phyloP scores from a whole-genome alignment of 2,888 invertebrate genomes.

The Pandemis corylana region DNA sequence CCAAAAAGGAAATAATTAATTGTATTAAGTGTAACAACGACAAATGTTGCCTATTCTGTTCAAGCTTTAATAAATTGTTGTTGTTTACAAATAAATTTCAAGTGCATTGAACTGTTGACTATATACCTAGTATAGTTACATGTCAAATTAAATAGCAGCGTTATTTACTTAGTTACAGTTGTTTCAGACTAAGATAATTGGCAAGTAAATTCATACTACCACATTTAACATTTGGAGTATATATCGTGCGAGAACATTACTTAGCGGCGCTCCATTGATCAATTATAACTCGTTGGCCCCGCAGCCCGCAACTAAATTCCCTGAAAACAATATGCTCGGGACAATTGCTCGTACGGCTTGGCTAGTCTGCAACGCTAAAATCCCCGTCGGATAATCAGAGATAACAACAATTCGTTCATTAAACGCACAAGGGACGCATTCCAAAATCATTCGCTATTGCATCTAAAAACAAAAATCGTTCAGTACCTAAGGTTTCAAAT shows the following conservation, averaged over 20 bases:
- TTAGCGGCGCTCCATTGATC: background rate
- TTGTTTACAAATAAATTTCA: no score
- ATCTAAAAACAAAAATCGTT: no score
- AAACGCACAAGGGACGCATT: no score
- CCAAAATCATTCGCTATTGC: no score
- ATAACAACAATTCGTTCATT: background rate
- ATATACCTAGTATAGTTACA: no score
- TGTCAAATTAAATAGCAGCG: no score
- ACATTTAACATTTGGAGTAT: no score
- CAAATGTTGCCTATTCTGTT: background rate
- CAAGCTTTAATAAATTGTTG: background rate
- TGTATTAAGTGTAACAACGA: background rate
- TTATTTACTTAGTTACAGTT: no score
- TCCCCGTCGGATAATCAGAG: background rate
- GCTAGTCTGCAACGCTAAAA: background rate
- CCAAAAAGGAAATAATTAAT: background rate
- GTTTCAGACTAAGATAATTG: no score
- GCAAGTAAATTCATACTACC: no score
- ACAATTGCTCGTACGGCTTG: background rate
- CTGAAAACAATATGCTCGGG: background rate
- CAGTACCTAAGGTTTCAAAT: no score
- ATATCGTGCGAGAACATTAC: background rate
- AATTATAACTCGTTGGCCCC: slow-evolving; percentile 2
- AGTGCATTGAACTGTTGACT: no score
- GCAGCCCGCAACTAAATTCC: background rate